These are phyloP conservation scores for Daphoenositta chrysoptera DNA, from an alignment of 2,113 vertebrate species.

Conservation along the genomic window DNA sequence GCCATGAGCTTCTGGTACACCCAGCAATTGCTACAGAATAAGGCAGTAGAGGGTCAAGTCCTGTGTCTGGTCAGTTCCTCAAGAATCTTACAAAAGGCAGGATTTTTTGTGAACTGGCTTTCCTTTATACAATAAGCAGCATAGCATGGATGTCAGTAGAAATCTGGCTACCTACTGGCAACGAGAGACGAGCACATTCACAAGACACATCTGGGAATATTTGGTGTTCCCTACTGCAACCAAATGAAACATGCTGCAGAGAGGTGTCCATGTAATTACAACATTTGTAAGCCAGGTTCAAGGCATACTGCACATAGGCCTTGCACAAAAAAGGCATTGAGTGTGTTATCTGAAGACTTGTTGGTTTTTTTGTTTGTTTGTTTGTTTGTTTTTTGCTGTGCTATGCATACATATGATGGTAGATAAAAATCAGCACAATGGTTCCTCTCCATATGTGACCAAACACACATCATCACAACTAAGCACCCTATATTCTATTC, in stretches of 20 bases:
- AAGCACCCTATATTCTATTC: neutral
- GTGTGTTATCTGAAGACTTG: neutral
- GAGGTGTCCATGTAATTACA: neutral
- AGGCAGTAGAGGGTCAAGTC: conserved; percentile 25
- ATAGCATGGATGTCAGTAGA: neutral
- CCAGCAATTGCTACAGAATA: neutral
- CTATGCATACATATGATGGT: neutral
- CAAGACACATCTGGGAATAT: neutral
- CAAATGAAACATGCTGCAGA: neutral
- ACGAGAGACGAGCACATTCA: neutral
- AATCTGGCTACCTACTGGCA: neutral
- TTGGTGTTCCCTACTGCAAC: neutral
- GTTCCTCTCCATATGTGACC: neutral
- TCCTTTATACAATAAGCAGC: neutral
- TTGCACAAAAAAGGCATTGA: neutral
- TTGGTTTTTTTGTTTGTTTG: too few species aligned
- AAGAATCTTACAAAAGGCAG: neutral
- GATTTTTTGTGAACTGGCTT: neutral
- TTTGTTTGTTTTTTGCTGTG: neutral
- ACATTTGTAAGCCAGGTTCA: neutral
- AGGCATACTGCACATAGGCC: neutral
- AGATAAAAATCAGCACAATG: conserved; percentile 13
- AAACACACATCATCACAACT: neutral
- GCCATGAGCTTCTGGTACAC: neutral
- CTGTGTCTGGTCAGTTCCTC: neutral